Percentiles rank a stretch among this genome's conserved stretches.
These are phyloP conservation scores for Mythimna vitellina DNA, from an alignment of 2,888 invertebrate genomes.

Conservation along the genomic window DNA sequence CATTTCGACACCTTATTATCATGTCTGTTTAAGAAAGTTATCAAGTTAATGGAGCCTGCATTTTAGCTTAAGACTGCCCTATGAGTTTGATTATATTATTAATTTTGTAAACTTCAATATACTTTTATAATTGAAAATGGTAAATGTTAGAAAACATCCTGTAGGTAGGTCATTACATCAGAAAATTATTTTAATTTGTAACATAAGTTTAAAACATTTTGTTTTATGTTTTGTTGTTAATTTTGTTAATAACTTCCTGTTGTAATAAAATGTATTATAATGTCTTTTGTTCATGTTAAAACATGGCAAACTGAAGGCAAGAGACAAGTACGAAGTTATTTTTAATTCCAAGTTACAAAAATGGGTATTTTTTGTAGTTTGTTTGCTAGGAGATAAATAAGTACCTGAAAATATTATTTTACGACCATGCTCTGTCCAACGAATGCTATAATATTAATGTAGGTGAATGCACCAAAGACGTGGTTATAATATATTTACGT, in stretches of 20 bases:
- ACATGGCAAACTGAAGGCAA: constrained; percentile 16
- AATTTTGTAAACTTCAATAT: constrained; percentile 32
- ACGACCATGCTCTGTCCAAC: constrained; percentile 51
- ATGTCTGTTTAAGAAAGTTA: constrained; percentile 27
- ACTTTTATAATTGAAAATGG: constrained; percentile 25
- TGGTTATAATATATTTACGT: constrained; percentile 22
- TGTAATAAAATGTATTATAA: constrained; percentile 49
- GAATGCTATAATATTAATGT: constrained; percentile 35
- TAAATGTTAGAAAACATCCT: constrained; percentile 23
- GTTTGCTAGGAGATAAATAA: constrained; percentile 47
- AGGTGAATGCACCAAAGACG: constrained; percentile 58
- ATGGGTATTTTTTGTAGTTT: constrained; percentile 48
- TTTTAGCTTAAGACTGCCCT: constrained; percentile 63
- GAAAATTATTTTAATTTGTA: constrained; percentile 41
- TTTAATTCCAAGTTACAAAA: constrained; percentile 34
- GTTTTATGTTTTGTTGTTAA: constrained; percentile 60
- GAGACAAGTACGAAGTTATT: constrained; percentile 40
- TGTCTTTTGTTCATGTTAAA: constrained; percentile 25
- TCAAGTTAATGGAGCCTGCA: constrained; percentile 54
- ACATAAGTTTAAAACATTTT: constrained; percentile 36
- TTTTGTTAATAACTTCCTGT: constrained; percentile 59
- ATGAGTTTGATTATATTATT: constrained; percentile 49
- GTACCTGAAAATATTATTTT: constrained; percentile 65
- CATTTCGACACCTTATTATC: constrained; percentile 27
- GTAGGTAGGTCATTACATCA: constrained; percentile 27